Conservation (phyloP, 2,797 vertebrate species). For the Pempheris klunzingeri region DNA sequence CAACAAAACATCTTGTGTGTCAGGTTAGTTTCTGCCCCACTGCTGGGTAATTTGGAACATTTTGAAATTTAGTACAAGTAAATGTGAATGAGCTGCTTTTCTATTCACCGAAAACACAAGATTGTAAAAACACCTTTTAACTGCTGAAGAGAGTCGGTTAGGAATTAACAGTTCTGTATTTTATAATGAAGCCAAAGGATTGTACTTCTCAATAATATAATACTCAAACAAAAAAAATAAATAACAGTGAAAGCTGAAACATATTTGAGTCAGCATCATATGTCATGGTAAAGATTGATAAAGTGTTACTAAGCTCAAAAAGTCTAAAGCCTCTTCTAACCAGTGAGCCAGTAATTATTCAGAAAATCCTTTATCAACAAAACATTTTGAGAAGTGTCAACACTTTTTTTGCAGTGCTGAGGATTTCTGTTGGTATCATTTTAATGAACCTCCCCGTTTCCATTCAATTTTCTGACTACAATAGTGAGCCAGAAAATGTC, state of each 20-base stretch:
- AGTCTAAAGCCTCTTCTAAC: neutral
- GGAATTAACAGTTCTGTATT: neutral
- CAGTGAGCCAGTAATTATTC: conserved; percentile 10
- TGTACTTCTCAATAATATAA: neutral
- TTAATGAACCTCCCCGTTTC: conserved; percentile 15
- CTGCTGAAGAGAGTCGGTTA: neutral
- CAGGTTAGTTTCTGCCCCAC: neutral
- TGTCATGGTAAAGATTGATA: neutral
- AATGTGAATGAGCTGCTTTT: neutral
- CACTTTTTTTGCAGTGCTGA: conserved; percentile 3
- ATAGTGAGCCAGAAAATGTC: neutral
- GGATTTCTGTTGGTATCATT: conserved; percentile 2
- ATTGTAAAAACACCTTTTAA: neutral
- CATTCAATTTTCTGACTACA: conserved; percentile 4
- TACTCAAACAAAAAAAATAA: neutral
- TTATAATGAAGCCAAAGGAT: neutral
- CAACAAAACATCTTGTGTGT: too few species aligned
- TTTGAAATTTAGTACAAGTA: neutral
- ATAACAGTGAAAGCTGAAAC: neutral
- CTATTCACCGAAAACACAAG: neutral
- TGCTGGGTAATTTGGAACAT: neutral
- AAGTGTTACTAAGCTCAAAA: neutral
- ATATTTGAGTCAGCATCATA: neutral
- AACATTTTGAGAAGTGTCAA: neutral
- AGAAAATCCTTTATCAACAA: conserved; percentile 11